Percentiles rank a stretch among this genome's conserved stretches.
phyloP scores from a whole-genome alignment of 1,140 invertebrate species.

The Drosophila kepulauana region DNA sequence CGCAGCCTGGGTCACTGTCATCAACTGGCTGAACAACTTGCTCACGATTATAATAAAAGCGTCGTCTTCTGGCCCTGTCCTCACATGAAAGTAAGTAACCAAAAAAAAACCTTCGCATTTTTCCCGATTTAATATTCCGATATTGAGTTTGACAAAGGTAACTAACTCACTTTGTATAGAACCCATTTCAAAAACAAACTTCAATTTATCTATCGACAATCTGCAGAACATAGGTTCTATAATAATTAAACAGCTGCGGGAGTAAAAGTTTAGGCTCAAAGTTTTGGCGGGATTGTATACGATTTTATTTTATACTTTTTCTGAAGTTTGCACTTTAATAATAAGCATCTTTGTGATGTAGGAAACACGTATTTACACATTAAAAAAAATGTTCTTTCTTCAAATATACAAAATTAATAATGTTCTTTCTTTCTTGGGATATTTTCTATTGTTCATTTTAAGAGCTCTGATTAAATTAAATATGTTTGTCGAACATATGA shows the following conservation, averaged over 20 bases:
- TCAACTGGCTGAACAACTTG: slow-evolving; percentile 73
- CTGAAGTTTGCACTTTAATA: too few relatives aligned
- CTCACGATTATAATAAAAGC: slow-evolving; percentile 79
- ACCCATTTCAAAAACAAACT: background rate
- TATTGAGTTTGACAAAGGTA: slow-evolving; percentile 9
- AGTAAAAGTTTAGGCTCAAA: too few relatives aligned
- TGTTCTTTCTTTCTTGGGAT: too few relatives aligned
- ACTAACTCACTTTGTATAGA: background rate
- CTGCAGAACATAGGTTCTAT: background rate
- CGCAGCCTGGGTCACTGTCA: slow-evolving; percentile 72
- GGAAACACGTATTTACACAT: too few relatives aligned
- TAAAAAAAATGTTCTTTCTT: too few relatives aligned
- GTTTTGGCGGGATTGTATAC: too few relatives aligned
- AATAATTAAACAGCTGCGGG: background rate
- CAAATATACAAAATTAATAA: too few relatives aligned
- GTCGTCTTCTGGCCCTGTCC: slow-evolving; percentile 83
- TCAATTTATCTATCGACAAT: background rate
- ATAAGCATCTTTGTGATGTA: too few relatives aligned
- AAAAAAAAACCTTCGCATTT: background rate
- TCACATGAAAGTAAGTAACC: slow-evolving; percentile 80
- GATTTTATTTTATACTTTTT: too few relatives aligned
- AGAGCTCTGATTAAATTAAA: too few relatives aligned
- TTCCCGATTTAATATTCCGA: background rate
- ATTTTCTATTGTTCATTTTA: too few relatives aligned
- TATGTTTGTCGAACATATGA: too few relatives aligned